Conservation (phyloP, 2,888 invertebrate genomes). For the Eulithis prunata region DNA sequence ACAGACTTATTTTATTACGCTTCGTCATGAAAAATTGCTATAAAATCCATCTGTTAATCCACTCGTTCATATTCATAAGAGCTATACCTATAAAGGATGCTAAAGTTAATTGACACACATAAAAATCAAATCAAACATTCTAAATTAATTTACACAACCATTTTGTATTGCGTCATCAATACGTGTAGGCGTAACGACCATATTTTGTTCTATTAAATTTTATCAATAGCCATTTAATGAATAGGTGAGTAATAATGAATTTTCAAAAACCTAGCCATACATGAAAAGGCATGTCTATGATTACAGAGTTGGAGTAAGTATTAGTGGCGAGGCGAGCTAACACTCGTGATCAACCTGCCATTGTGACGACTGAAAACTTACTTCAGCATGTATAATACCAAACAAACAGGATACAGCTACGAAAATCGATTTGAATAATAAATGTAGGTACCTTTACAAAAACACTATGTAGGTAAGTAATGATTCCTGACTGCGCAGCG, state of each 20-base stretch:
- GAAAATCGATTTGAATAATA: neutral
- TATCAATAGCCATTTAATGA: neutral
- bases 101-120: too few species aligned
- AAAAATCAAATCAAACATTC: too few species aligned
- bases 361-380: neutral
- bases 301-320: slow-evolving; percentile 23
- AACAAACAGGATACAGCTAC: neutral
- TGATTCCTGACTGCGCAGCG: slow-evolving; percentile 57
- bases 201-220: neutral
- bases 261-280: slow-evolving; percentile 4
- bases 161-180: neutral
- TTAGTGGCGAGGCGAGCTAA: neutral
- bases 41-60: too few species aligned
- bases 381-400: neutral
- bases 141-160: neutral
- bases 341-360: neutral
- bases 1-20: too few species aligned
- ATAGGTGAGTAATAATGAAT: neutral
- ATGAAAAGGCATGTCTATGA: slow-evolving; percentile 7
- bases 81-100: too few species aligned
- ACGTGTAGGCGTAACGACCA: neutral
- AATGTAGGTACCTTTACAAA: slow-evolving; percentile 4
- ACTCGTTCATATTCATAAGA: too few species aligned
- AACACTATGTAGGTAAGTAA: slow-evolving; percentile 33
- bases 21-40: too few species aligned